A percentile compares a stretch with the other conserved stretches of the same genome.
Evolutionary conservation across 2,113 vertebrate genomes (phyloP).

Genomic region (Columba livia): DNA sequence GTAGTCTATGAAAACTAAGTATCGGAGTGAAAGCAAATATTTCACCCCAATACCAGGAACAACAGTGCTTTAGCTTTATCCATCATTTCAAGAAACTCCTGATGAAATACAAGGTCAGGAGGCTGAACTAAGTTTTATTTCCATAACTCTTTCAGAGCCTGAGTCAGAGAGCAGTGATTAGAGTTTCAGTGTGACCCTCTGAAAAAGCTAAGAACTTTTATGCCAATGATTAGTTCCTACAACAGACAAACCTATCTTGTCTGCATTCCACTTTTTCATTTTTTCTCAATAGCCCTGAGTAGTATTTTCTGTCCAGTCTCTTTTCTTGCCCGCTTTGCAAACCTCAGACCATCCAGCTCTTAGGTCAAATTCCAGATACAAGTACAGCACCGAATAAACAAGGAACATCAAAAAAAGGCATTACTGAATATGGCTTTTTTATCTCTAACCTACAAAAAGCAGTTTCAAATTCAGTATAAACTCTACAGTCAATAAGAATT

Average conservation of each 20-base stretch:
- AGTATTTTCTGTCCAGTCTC: not conserved
- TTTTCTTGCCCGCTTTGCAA: slow-evolving; percentile 23
- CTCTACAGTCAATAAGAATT: slow-evolving; percentile 34
- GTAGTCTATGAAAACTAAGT: not conserved
- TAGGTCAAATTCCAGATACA: slow-evolving; percentile 72
- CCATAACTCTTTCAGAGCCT: not conserved
- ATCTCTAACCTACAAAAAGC: not conserved
- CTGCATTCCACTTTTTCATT: not conserved
- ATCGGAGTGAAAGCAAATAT: not conserved
- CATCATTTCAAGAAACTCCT: not conserved
- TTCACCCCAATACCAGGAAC: not conserved
- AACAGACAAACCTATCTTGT: not conserved
- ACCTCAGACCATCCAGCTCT: slow-evolving; percentile 71
- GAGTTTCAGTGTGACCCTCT: accelerated
- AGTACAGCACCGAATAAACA: slow-evolving; percentile 72
- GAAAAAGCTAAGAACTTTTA: accelerated
- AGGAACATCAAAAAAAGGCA: slow-evolving; percentile 71
- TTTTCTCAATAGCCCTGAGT: not conserved
- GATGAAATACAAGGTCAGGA: not conserved
- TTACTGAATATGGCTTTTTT: slow-evolving; percentile 80
- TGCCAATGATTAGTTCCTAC: accelerated
- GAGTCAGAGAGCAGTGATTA: accelerated
- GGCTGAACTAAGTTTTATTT: not conserved
- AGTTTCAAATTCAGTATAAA: slow-evolving; percentile 17
- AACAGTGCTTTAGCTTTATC: not conserved